Evolutionary conservation across 1,140 invertebrate species (phyloP), one percentile per base, ranked within the genome.

Genomic region (Tetraneura akinire): DNA sequence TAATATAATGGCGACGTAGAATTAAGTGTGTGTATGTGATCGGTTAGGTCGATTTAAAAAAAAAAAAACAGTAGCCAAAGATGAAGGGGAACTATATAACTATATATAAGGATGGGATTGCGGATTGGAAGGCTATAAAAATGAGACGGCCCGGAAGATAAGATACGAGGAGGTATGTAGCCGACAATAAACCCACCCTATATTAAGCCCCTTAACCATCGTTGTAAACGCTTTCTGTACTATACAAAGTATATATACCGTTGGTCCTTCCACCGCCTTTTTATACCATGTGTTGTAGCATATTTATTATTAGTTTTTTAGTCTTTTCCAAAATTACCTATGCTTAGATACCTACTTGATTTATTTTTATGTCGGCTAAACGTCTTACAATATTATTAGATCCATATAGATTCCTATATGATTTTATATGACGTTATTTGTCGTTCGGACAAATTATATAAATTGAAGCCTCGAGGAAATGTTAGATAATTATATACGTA

Each of bases 161-260:
- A 78, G 74, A 57, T 37, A 74, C 29, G 51, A 26, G n/a, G 71
- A 26, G 37, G 73, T 76, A 76, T 76, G 55, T 42, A 57, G 14
- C 21, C 37, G 74, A 78, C 74, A 78, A 78, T 78, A 78, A 78
- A 78, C 74, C 37, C 55, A 78, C 74, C 74, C 74, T 62, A 78
- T 62, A 60, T 66, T 42, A 57, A 42, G 55, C 60, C 74, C 74
- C 74, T 55, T 62, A 60, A 78, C 74, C 74, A 47, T 62, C 55
- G 51, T 78, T 62, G 74, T 78, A 78, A 78, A 60, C 74, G 74
- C 74, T 78, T 78, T 78, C 47, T 78, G 74, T 78, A 78, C 55
- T 78, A 62, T 78, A 78, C 73, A 76, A 57, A 76, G 42, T 57
- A n/a, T n/a, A n/a, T n/a, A n/a, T n/a, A 76, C 74, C 51, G 37